These are phyloP conservation scores for Holotrichia oblita DNA, from an alignment of 1,140 invertebrate genomes.

Conservation along the genomic window DNA sequence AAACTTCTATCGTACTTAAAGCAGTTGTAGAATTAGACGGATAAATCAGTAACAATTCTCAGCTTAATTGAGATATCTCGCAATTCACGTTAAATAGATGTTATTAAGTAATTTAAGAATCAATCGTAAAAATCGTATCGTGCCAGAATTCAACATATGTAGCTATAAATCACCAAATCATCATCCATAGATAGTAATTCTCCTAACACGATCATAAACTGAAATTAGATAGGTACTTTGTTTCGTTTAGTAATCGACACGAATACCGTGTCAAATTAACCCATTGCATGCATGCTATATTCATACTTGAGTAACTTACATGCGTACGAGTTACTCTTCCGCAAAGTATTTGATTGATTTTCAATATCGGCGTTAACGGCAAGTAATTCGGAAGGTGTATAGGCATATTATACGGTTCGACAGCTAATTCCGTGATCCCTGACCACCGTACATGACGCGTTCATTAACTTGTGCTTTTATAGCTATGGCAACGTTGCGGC, in stretches of 20 bases:
- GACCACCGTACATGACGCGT: neutral
- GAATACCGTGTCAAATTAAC: constrained; percentile 3
- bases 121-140: neutral
- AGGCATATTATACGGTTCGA: neutral
- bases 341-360: constrained; percentile 13
- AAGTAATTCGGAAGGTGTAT: constrained; percentile 1
- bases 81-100: too few species aligned
- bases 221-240: constrained; percentile 13
- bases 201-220: neutral
- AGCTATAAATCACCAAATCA: neutral
- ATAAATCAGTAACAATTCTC: too few species aligned
- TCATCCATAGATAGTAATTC: neutral
- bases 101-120: neutral
- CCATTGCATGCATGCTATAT: constrained; percentile 8
- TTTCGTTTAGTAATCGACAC: constrained; percentile 3
- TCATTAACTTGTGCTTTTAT: neutral
- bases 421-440: neutral
- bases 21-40: too few species aligned
- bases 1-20: too few species aligned
- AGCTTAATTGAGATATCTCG: too few species aligned
- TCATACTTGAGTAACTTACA: constrained; percentile 1
- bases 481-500: neutral
- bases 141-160: neutral
- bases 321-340: constrained; percentile 6
- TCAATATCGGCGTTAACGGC: neutral